Evolutionary conservation across 2,888 invertebrate genomes (phyloP).

Genomic region (Lasioglossum zephyrum): DNA sequence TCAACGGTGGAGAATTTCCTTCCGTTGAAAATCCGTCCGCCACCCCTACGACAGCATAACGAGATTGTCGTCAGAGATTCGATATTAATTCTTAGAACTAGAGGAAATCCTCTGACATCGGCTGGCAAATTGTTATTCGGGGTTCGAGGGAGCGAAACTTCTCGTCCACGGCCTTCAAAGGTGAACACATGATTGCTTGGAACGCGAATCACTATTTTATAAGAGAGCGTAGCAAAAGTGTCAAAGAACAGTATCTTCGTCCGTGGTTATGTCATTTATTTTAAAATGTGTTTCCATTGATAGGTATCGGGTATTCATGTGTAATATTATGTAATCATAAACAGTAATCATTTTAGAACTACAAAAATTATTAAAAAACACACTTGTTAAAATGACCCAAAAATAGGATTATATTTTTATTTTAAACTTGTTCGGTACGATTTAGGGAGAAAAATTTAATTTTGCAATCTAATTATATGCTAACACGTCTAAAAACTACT

Average conservation of each 20-base stretch:
- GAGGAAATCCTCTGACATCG: slow-evolving; percentile 7
- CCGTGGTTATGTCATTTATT: not conserved
- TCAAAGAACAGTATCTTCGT: not conserved
- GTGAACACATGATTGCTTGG: not conserved
- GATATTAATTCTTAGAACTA: slow-evolving; percentile 36
- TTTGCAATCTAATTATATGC: no score
- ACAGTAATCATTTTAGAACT: not conserved
- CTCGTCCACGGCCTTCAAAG: not conserved
- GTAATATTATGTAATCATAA: not conserved
- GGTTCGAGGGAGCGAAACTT: not conserved
- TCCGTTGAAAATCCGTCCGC: slow-evolving; percentile 21
- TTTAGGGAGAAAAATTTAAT: no score
- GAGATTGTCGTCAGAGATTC: slow-evolving; percentile 38
- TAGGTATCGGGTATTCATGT: not conserved
- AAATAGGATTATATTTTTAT: no score
- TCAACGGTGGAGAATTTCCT: slow-evolving; percentile 41
- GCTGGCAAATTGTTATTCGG: slow-evolving; percentile 5
- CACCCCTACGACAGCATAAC: slow-evolving; percentile 29
- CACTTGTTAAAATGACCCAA: no score
- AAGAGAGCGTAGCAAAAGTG: not conserved
- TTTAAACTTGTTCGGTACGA: no score
- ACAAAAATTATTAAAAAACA: no score
- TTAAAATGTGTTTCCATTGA: not conserved
- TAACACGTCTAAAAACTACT: no score
- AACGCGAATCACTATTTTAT: not conserved